Conservation (phyloP, 2,888 invertebrate species). For the Papilio protenor region DNA sequence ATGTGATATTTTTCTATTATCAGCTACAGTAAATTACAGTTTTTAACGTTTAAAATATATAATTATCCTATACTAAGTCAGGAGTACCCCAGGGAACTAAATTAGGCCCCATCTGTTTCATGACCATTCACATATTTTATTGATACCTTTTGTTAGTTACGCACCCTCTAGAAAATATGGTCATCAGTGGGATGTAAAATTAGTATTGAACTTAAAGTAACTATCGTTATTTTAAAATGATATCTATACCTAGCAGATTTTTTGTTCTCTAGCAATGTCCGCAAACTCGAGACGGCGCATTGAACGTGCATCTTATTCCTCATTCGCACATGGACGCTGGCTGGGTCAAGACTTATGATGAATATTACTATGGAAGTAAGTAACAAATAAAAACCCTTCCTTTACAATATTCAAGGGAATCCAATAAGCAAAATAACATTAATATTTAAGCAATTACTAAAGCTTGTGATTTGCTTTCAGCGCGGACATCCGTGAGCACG, state of each 20-base stretch:
- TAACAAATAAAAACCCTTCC: conserved; percentile 26
- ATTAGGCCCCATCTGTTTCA: background rate
- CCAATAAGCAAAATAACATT: background rate
- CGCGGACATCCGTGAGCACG: conserved; percentile 66
- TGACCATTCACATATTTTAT: background rate
- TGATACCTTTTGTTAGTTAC: background rate
- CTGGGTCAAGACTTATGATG: conserved; percentile 93
- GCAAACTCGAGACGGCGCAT: conserved; percentile 69
- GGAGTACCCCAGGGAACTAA: background rate
- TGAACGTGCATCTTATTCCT: conserved; percentile 81
- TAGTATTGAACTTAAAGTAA: background rate
- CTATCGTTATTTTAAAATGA: no score
- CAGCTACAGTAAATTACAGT: background rate
- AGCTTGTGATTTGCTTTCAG: conserved; percentile 53
- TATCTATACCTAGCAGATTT: background rate
- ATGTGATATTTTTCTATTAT: background rate
- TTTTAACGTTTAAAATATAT: background rate
- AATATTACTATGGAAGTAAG: conserved; percentile 90
- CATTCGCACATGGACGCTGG: conserved; percentile 95
- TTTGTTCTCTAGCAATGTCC: conserved; percentile 71
- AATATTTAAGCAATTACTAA: background rate
- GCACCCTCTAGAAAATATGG: background rate
- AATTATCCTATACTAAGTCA: conserved; percentile 16
- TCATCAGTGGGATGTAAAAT: no score
- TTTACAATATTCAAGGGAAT: background rate